Evolutionary conservation across 2,797 vertebrate species (phyloP).

Genomic region (Galago senegalensis): DNA sequence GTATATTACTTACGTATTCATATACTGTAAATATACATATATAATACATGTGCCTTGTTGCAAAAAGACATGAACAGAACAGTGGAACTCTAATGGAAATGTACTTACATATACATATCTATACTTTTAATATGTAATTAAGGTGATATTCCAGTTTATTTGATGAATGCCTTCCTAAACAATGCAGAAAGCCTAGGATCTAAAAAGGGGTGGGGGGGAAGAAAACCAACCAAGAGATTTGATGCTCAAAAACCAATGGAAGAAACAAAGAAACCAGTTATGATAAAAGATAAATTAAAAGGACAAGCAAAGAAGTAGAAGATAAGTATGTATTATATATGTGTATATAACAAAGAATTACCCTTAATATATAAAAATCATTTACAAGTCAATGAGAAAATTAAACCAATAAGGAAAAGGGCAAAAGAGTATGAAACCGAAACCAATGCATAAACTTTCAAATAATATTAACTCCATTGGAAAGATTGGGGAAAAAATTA

Average conservation of each 20-base stretch:
- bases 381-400: neutral
- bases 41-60: neutral
- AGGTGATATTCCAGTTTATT: neutral
- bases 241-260: neutral
- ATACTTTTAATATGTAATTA: slow-evolving; percentile 7
- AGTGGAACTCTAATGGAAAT: neutral
- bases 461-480: neutral
- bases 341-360: neutral
- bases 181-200: neutral
- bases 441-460: neutral
- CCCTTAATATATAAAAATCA: neutral
- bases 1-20: neutral
- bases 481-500: neutral
- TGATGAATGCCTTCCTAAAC: neutral
- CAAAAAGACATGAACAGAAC: neutral
- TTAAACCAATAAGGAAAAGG: neutral
- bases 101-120: neutral
- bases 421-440: slow-evolving; percentile 5
- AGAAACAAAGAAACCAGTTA: neutral
- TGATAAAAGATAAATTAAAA: slow-evolving; percentile 38
- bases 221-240: neutral
- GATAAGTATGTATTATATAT: neutral
- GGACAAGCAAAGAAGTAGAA: neutral
- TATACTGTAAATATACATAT: neutral
- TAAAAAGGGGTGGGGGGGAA: neutral